Conservation (phyloP, 1,140 invertebrate species). For the Frieseomelitta varia region DNA sequence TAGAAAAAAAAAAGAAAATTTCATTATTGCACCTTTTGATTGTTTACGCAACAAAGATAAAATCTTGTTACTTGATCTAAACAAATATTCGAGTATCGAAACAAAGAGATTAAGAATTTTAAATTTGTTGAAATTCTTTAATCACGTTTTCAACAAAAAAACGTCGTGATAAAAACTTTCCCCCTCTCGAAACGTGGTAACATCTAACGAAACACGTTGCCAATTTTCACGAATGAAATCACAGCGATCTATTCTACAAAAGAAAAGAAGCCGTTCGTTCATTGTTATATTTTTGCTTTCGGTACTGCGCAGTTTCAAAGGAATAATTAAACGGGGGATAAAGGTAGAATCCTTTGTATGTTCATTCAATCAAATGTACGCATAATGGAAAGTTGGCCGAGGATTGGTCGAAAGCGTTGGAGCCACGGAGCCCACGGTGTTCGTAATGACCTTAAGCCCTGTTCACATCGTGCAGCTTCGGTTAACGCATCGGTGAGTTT, state of each 20-base stretch:
- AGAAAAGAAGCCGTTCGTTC: not conserved
- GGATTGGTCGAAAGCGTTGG: not conserved
- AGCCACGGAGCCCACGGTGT: not conserved
- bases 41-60: not conserved
- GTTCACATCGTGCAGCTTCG: not conserved
- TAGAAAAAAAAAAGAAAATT: not conserved
- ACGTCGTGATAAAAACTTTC: not conserved
- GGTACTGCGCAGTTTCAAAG: conserved; percentile 7
- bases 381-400: not conserved
- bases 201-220: not conserved
- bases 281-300: not conserved
- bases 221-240: not conserved
- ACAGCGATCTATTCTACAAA: not conserved
- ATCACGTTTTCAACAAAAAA: not conserved
- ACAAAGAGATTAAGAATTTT: not conserved
- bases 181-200: not conserved
- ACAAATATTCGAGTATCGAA: not conserved
- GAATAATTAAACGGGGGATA: not conserved
- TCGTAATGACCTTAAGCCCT: not conserved
- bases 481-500: not conserved
- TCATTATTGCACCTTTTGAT: not conserved
- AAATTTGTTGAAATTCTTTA: not conserved
- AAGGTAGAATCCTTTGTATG: not conserved
- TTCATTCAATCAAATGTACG: not conserved
- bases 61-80: not conserved